These are phyloP conservation scores for Drosophila obscura DNA, from an alignment of 1,140 invertebrate genomes.

Conservation along the genomic window DNA sequence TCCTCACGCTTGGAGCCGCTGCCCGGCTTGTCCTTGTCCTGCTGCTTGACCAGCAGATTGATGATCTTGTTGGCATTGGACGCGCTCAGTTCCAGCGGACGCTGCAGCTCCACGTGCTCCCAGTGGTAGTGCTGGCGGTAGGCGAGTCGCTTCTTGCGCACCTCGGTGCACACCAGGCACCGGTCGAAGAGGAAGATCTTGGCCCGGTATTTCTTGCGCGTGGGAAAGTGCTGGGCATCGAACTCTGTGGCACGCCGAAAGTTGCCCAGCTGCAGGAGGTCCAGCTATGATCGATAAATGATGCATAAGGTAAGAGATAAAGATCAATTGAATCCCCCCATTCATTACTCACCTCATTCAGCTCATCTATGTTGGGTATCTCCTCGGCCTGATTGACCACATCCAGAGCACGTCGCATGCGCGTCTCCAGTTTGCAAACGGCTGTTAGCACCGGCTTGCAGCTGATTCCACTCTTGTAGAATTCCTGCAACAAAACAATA, in stretches of 20 bases:
- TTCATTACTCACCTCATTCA: slow-evolving; percentile 56
- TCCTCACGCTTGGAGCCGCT: slow-evolving; percentile 54
- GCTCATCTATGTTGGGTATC: slow-evolving; percentile 75
- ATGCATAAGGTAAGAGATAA: neutral
- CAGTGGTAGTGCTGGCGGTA: slow-evolving; percentile 77
- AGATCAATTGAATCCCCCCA: neutral
- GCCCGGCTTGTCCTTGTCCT: slow-evolving; percentile 42
- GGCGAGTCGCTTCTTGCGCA: slow-evolving; percentile 66
- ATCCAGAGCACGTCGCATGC: slow-evolving; percentile 75
- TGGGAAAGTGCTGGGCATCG: slow-evolving; percentile 74
- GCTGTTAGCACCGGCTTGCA: slow-evolving; percentile 76
- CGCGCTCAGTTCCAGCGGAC: slow-evolving; percentile 54
- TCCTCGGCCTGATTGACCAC: slow-evolving; percentile 83
- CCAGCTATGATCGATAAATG: slow-evolving; percentile 42
- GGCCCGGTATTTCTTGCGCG: slow-evolving; percentile 70
- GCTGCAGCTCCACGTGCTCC: slow-evolving; percentile 72
- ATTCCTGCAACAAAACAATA: slow-evolving; percentile 57
- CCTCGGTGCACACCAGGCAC: slow-evolving; percentile 75
- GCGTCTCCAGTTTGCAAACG: slow-evolving; percentile 80
- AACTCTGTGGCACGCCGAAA: slow-evolving; percentile 77
- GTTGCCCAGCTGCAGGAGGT: slow-evolving; percentile 65
- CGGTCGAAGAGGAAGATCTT: slow-evolving; percentile 82
- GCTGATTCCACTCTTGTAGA: slow-evolving; percentile 79
- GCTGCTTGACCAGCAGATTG: slow-evolving; percentile 69
- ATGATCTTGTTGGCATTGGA: slow-evolving; percentile 69